Base-by-base conservation (phyloP, 2,888 invertebrate genomes). In the Oxytorus armatus region DNA sequence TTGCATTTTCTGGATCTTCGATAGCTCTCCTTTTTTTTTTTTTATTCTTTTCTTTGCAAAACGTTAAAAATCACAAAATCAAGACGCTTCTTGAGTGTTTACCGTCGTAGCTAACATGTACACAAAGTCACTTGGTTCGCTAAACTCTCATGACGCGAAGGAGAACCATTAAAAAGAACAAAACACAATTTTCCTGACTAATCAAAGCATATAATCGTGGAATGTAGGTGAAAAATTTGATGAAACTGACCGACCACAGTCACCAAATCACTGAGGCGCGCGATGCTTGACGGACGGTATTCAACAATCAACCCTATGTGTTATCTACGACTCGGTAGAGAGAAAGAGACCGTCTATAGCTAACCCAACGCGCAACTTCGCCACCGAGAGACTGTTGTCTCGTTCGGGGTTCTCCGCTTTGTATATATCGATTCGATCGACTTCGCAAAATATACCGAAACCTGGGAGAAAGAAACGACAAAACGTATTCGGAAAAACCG, bases 351-450 rank as follows among this genome's bases (percentile, higher is more conserved):
- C 53, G 68, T 16, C 3, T 29, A 29, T 29, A 29, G 29, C 5
- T 29, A 29, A 39, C 39, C n/a, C 36, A 25, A 53, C 11, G 53
- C 11, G 53, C 39, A 68, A 42, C 53, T 68, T 42, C 39, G 18
- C 53, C 42, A 53, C 23, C 25, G 53, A 42, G 11, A 3, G 4
- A 42, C 42, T 25, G 11, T 51, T 44, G 29, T 63, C 2, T 49
- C 39, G 49, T 42, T 10, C 57, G 18, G 33, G 23, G 29, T 7
- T 23, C 39, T 18, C 25, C 8, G 36, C 33, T 53, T 68, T 55
- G 42, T 59, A 36, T 59, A 29, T 53, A 73, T 73, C 73, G 78
- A 78, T 72, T 68, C 44, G 51, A 61, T 66, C 66, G 33, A 44
- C 63, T 74, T 74, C 55, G 23, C 65, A 49, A 49, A n/a, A n/a